Conservation (phyloP, 2,888 invertebrate species). For the Apantesis nais region DNA sequence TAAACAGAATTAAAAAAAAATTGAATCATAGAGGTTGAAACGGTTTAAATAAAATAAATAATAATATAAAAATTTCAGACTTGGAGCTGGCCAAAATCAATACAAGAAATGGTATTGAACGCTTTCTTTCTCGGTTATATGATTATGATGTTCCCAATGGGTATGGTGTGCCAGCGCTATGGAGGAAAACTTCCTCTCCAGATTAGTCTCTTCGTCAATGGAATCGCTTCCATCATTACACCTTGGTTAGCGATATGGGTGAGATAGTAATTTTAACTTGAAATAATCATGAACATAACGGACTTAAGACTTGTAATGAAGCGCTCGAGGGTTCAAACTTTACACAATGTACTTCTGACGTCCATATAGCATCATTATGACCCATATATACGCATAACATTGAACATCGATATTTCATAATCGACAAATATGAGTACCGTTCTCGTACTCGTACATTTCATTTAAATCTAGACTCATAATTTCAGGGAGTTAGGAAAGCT, state of each 20-base stretch:
- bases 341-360: no score
- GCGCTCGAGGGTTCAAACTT: no score
- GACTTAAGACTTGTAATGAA: no score
- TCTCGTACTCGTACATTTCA: no score
- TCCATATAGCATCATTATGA: no score
- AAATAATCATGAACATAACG: not conserved
- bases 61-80: constrained; percentile 45
- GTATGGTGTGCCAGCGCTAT: constrained; percentile 85
- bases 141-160: constrained; percentile 80
- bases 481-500: constrained; percentile 83
- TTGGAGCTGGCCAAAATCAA: constrained; percentile 63
- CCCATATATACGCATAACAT: no score
- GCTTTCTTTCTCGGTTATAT: constrained; percentile 83
- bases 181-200: constrained; percentile 86
- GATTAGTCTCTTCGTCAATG: constrained; percentile 64
- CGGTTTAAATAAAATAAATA: not conserved
- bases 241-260: constrained; percentile 63
- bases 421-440: no score
- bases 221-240: constrained; percentile 52
- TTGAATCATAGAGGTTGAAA: not conserved
- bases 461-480: not conserved
- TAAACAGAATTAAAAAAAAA: not conserved
- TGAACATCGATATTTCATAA: not conserved
- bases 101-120: constrained; percentile 67
- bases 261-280: constrained; percentile 23